Conservation (phyloP, 2,113 vertebrate genomes). For the Upupa epops region DNA sequence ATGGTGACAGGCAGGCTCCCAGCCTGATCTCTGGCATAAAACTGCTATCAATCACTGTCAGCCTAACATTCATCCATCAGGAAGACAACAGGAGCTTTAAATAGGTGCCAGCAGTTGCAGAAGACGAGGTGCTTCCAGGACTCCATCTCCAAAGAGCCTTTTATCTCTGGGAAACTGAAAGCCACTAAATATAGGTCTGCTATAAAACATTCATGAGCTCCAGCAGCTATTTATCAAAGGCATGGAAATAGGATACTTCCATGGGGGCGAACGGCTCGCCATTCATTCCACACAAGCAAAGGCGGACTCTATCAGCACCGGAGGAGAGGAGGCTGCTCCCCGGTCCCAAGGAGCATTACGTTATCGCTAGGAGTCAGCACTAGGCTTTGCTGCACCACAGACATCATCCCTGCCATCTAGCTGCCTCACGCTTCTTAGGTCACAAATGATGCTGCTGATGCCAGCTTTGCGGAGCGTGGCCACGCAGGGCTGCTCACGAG, state of each 20-base stretch:
- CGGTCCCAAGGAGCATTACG: not conserved
- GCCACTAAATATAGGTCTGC: constrained; percentile 76
- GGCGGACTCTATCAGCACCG: constrained; percentile 53
- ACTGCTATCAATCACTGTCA: constrained; percentile 38
- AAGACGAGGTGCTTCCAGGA: constrained; percentile 42
- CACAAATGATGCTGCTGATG: not conserved
- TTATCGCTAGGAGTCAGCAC: not conserved
- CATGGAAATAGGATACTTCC: constrained; percentile 65
- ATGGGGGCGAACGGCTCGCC: constrained; percentile 55
- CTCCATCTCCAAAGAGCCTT: constrained; percentile 54
- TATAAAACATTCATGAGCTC: constrained; percentile 77
- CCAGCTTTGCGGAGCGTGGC: not conserved
- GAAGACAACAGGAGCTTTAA: constrained; percentile 65
- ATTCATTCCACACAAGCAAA: constrained; percentile 67
- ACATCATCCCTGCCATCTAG: constrained; percentile 1
- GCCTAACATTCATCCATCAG: constrained; percentile 10
- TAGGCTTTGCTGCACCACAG: not conserved
- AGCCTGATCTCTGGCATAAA: constrained; percentile 30
- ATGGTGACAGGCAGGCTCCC: constrained; percentile 5
- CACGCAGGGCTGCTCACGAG: accelerated
- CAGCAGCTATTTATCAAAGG: constrained; percentile 66
- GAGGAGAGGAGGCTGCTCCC: not conserved
- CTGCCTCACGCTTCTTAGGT: not conserved
- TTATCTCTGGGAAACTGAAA: constrained; percentile 71
- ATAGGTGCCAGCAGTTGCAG: constrained; percentile 48